Conservation (phyloP, 2,888 invertebrate species). For the Magallana nippona region DNA sequence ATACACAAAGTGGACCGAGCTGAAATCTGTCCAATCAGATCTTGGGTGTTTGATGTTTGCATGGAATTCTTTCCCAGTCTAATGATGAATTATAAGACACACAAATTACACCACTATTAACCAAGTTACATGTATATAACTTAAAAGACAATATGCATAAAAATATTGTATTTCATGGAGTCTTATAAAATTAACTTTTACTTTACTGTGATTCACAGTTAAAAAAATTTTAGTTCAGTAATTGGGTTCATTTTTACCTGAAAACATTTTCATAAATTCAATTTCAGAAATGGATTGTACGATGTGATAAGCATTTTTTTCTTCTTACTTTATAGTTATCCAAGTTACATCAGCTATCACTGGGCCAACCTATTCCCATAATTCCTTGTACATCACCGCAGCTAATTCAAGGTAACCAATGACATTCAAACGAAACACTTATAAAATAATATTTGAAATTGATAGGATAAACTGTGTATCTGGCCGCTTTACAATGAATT, state of each 20-base stretch:
- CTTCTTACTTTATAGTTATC: constrained; percentile 60
- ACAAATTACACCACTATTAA: background rate
- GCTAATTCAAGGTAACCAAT: constrained; percentile 66
- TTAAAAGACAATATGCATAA: background rate
- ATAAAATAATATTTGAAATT: background rate
- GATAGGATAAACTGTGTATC: too few species aligned
- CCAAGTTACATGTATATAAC: background rate
- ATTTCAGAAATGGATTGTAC: too few species aligned
- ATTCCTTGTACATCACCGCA: constrained; percentile 69
- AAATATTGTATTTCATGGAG: background rate
- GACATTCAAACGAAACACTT: background rate
- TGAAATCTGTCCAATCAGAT: background rate
- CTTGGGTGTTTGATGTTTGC: constrained; percentile 17
- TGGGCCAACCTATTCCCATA: constrained; percentile 71
- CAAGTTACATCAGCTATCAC: constrained; percentile 71
- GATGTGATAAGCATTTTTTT: constrained; percentile 1
- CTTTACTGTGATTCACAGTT: too few species aligned
- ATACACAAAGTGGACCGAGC: background rate
- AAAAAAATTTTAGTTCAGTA: too few species aligned
- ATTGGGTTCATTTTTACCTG: too few species aligned
- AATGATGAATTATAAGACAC: background rate
- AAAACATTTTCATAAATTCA: too few species aligned
- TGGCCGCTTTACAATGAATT: too few species aligned
- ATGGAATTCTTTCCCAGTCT: constrained; percentile 2
- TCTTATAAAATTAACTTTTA: too few species aligned